phyloP scores from a whole-genome alignment of 1,140 invertebrate species.

The Eriocheir sinensis region DNA sequence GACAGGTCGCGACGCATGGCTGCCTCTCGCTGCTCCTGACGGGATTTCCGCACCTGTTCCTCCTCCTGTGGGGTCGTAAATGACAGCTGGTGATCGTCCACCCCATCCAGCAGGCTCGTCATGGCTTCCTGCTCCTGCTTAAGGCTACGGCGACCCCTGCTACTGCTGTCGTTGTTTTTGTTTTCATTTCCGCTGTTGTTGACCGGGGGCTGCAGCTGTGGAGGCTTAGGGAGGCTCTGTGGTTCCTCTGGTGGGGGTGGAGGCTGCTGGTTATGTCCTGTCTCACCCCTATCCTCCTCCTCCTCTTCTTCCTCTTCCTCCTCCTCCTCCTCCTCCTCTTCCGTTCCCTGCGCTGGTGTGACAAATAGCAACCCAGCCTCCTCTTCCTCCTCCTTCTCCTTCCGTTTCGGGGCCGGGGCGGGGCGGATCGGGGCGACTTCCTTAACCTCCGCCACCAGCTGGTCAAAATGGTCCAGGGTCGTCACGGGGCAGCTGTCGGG shows the following conservation, averaged over 20 bases:
- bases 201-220: too few species aligned
- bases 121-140: neutral
- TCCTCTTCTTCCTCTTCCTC: slow-evolving; percentile 38
- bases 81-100: slow-evolving; percentile 52
- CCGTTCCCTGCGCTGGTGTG: slow-evolving; percentile 54
- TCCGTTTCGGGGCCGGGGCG: neutral
- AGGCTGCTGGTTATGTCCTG: too few species aligned
- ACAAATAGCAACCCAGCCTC: slow-evolving; percentile 55
- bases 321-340: slow-evolving; percentile 28
- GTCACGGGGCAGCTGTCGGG: slow-evolving; percentile 69
- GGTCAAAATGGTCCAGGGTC: slow-evolving; percentile 67
- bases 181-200: too few species aligned
- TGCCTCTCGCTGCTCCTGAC: slow-evolving; percentile 5
- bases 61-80: slow-evolving; percentile 33
- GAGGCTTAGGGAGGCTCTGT: too few species aligned
- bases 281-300: neutral
- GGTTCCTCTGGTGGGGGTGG: too few species aligned
- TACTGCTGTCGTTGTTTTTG: too few species aligned
- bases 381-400: slow-evolving; percentile 39
- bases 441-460: slow-evolving; percentile 53
- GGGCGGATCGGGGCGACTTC: neutral
- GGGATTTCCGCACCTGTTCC: slow-evolving; percentile 25
- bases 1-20: slow-evolving; percentile 50
- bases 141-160: too few species aligned
- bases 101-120: slow-evolving; percentile 43